Evolutionary conservation across 2,113 vertebrate species (phyloP).

Genomic region (Acrocephalus arundinaceus): DNA sequence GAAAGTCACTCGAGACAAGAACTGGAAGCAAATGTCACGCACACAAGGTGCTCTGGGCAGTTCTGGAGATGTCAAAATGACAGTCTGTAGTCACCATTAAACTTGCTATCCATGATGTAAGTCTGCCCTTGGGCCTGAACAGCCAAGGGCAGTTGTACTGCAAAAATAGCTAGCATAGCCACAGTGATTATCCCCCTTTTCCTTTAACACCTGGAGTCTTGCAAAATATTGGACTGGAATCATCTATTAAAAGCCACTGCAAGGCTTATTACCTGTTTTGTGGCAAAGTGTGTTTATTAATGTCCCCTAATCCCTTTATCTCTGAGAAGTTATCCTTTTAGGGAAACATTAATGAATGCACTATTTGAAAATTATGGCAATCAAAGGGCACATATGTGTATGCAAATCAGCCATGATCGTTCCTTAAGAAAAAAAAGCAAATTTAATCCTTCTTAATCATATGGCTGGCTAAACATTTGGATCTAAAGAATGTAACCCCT

Average conservation of each 20-base stretch:
- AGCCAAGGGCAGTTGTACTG: background rate
- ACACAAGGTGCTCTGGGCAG: background rate
- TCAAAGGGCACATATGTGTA: background rate
- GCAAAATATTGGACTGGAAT: background rate
- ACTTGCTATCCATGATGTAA: background rate
- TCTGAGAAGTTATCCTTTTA: background rate
- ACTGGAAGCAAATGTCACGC: fast-evolving
- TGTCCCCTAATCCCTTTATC: background rate
- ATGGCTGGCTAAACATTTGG: background rate
- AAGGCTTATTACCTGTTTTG: background rate
- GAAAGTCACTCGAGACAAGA: background rate
- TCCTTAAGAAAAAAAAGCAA: background rate
- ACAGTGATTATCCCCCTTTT: background rate
- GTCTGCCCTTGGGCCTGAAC: background rate
- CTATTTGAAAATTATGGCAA: background rate
- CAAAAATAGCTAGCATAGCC: background rate
- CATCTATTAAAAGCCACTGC: background rate
- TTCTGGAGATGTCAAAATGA: background rate
- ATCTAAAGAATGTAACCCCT: background rate
- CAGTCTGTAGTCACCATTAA: background rate
- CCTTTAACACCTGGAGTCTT: background rate
- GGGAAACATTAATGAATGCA: background rate
- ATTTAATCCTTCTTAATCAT: background rate
- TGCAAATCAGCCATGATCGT: background rate
- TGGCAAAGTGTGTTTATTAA: background rate